Conservation (phyloP, 2,797 vertebrate species). For the Loris lydekkerianus region DNA sequence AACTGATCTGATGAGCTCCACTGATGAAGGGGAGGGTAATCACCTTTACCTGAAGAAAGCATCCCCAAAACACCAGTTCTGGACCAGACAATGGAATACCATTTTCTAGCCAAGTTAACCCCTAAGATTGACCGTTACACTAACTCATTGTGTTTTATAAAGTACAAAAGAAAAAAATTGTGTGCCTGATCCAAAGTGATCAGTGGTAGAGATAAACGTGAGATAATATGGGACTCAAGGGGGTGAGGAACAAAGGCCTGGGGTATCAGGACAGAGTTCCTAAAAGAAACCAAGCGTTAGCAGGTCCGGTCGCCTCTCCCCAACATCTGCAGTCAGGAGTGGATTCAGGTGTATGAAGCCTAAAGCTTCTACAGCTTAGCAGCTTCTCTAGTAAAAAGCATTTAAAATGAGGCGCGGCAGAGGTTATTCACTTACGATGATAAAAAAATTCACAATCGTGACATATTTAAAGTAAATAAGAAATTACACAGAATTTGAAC, state of each 20-base stretch:
- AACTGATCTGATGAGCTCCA: background rate
- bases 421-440: background rate
- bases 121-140: background rate
- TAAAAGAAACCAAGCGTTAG: background rate
- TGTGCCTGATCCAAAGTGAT: background rate
- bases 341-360: background rate
- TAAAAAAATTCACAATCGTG: background rate
- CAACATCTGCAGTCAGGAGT: background rate
- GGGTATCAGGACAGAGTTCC: background rate
- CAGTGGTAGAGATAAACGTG: background rate
- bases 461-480: constrained; percentile 34
- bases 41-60: background rate
- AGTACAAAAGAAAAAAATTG: background rate
- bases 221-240: background rate
- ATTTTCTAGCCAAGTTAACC: background rate
- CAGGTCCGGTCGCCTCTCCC: background rate
- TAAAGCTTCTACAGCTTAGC: background rate
- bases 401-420: background rate
- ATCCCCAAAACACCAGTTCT: background rate
- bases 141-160: background rate
- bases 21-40: background rate
- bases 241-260: background rate
- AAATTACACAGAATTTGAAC: background rate
- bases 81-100: background rate
- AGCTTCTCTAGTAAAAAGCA: background rate